phyloP scores from a whole-genome alignment of 2,797 vertebrate species.

The Dicrostonyx torquatus region DNA sequence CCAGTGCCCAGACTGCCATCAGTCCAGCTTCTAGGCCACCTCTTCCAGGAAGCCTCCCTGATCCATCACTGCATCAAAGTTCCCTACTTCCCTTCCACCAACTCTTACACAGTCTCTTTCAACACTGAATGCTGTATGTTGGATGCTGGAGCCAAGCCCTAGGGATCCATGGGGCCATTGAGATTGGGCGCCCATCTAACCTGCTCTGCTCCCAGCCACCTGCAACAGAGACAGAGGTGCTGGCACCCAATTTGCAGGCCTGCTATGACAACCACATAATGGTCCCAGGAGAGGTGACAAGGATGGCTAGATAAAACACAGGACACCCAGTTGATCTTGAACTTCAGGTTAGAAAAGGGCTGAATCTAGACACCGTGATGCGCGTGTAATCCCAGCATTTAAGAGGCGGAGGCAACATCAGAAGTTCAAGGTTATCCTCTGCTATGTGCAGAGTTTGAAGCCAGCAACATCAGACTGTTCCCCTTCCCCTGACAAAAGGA shows the following conservation, averaged over 20 bases:
- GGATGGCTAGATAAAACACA: background rate
- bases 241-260: background rate
- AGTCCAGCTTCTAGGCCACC: background rate
- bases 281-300: background rate
- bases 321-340: background rate
- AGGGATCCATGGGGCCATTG: background rate
- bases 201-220: background rate
- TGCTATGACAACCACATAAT: background rate
- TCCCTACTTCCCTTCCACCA: background rate
- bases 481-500: background rate
- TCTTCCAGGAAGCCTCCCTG: background rate
- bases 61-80: background rate
- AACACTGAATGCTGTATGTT: background rate
- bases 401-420: background rate
- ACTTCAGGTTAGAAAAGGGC: background rate
- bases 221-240: background rate
- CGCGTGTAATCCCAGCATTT: background rate
- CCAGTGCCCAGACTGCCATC: background rate
- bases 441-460: background rate
- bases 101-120: background rate
- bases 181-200: background rate
- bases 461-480: background rate
- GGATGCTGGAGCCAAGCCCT: background rate
- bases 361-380: background rate
- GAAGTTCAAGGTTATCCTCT: background rate